Evolutionary conservation across 2,797 vertebrate genomes (phyloP), one percentile per base, ranked within the genome.

Genomic region (Spondyliosoma cantharus): DNA sequence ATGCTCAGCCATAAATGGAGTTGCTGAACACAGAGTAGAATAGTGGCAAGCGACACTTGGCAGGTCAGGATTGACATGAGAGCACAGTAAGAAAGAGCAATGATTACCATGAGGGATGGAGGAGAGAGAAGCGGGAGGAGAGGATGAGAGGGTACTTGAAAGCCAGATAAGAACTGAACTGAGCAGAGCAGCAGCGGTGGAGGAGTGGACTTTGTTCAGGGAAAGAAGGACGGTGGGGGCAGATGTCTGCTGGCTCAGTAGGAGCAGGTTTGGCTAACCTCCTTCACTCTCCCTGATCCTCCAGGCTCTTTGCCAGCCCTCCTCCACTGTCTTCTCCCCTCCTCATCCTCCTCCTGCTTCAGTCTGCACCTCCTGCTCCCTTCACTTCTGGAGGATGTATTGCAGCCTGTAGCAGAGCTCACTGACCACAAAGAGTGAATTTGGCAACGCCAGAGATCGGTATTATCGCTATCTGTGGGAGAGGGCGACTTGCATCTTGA

Each of bases 241-340:
- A 81, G 58, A 76, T 50, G 71, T 89, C 75, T 45, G 27, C 60
- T 58, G 59, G 69, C 68, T 86, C 78, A 82, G 80, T 80, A 74
- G 46, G 77, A 86, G 79, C 65, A 82, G 78, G 80, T 83, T 68
- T 60, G 80, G 94, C 96, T 96, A 94, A 97, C 96, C 96, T 97
- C 96, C 93, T 95, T 95, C 89, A 95, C 93, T 95, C 88, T 93
- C 81, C 95, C 93, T 96, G 95, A 81, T 93, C 89, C 95, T 95
- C 92, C 95, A 93, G 90, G 88, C 85, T 94, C 92, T 92, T 94
- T 94, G 89, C 94, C 94, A 95, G 94, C 93, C 93, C 88, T 95
- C 93, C 94, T 95, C 93, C 93, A 92, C 81, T 84, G 93, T 94
- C 93, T 95, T 94, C 95, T 90, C 93, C 93, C 89, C 93, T 94